These are phyloP conservation scores for Danaus plexippus DNA, from an alignment of 1,140 invertebrate species.

Conservation along the genomic window DNA sequence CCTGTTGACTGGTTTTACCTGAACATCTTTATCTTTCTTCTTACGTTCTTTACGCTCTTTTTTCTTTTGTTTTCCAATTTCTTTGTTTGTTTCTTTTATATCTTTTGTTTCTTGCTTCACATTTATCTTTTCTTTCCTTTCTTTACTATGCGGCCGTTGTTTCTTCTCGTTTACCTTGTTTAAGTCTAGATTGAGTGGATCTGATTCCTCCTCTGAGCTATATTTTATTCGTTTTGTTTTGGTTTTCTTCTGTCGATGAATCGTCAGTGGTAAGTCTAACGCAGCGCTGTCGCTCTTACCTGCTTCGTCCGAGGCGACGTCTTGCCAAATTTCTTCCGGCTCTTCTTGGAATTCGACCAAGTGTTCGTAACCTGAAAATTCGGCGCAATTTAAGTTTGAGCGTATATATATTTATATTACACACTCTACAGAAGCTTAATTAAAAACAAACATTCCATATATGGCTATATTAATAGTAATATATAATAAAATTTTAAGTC, in stretches of 20 bases:
- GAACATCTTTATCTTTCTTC: constrained; percentile 26
- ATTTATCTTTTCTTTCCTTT: constrained; percentile 36
- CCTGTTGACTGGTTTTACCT: constrained; percentile 17
- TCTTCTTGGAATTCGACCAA: constrained; percentile 50
- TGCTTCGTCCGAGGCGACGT: constrained; percentile 21
- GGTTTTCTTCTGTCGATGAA: constrained; percentile 36
- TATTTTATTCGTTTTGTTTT: constrained; percentile 13
- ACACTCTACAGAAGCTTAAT: not conserved
- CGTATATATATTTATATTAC: not conserved
- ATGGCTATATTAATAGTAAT: not conserved
- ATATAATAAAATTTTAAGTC: too few relatives aligned
- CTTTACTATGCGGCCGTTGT: constrained; percentile 38
- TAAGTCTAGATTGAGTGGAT: constrained; percentile 41
- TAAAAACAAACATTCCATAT: not conserved
- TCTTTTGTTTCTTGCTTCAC: constrained; percentile 30
- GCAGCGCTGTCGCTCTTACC: constrained; percentile 28
- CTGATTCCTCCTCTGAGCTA: constrained; percentile 34
- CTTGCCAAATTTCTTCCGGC: constrained; percentile 42
- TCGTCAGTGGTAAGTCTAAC: constrained; percentile 12
- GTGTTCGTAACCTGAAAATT: constrained; percentile 62
- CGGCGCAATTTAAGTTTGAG: not conserved
- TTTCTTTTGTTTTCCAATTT: constrained; percentile 23
- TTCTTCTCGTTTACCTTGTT: constrained; percentile 31
- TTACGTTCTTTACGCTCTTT: constrained; percentile 24
- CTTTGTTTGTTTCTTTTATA: constrained; percentile 27